Percentiles rank a stretch among this genome's conserved stretches.
phyloP scores from a whole-genome alignment of 2,888 invertebrate species.

The Leucophora obtusa region DNA sequence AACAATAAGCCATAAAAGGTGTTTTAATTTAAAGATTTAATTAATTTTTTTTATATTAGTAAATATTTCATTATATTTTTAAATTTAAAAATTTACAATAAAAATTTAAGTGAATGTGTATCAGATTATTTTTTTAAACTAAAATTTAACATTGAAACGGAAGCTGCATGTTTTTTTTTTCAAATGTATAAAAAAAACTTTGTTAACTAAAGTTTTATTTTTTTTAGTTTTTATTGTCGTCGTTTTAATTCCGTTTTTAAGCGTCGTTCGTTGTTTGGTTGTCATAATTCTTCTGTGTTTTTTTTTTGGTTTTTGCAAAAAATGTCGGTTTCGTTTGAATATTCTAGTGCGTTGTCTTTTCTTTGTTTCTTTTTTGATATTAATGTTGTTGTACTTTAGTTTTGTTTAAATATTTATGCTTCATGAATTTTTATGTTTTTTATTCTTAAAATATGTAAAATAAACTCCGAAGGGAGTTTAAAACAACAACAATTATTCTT shows the following conservation, averaged over 20 bases:
- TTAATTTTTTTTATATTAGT: slow-evolving; percentile 12
- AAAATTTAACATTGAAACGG: slow-evolving; percentile 45
- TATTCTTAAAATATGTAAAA: neutral
- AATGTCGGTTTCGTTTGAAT: slow-evolving; percentile 5
- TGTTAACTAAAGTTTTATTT: slow-evolving; percentile 10
- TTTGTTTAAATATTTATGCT: slow-evolving; percentile 17
- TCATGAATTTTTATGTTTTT: slow-evolving; percentile 12
- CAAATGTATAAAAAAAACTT: slow-evolving; percentile 20
- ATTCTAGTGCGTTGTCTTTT: neutral
- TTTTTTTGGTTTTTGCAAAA: slow-evolving; percentile 19
- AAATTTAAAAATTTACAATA: slow-evolving; percentile 16
- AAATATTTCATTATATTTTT: neutral
- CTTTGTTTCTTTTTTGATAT: neutral
- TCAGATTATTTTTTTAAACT: slow-evolving; percentile 18
- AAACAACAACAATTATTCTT: too few relatives aligned
- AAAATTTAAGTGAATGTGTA: slow-evolving; percentile 16
- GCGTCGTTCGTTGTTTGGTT: slow-evolving; percentile 28
- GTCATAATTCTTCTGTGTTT: slow-evolving; percentile 9
- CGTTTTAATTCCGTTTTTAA: slow-evolving; percentile 55
- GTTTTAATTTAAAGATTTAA: slow-evolving; percentile 20
- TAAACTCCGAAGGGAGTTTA: too few relatives aligned
- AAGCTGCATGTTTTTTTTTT: slow-evolving; percentile 42
- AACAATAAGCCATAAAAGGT: slow-evolving; percentile 30
- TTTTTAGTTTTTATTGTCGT: slow-evolving; percentile 14
- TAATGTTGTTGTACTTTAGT: neutral